Conservation (phyloP, 2,113 vertebrate genomes). For the Brienomyrus longianalis region DNA sequence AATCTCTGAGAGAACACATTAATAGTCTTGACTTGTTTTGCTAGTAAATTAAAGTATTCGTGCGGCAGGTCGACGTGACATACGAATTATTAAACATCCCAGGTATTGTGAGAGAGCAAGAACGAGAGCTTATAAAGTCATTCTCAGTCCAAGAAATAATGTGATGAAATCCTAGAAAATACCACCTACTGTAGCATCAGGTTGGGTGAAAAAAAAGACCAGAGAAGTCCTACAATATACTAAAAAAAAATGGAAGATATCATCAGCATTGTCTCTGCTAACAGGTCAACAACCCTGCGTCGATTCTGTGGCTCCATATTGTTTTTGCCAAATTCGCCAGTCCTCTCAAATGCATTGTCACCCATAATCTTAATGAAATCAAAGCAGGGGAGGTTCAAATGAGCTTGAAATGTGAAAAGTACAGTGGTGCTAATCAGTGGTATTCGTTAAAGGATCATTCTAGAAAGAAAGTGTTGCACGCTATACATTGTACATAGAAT, state of each 20-base stretch:
- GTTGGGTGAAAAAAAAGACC: not conserved
- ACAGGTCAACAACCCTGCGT: not conserved
- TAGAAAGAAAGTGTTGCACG: not conserved
- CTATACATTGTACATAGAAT: not conserved
- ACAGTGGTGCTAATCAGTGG: not conserved
- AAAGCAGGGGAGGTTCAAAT: not conserved
- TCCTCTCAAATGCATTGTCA: not conserved
- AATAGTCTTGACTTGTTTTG: not conserved
- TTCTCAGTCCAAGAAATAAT: not conserved
- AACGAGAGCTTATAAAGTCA: not conserved
- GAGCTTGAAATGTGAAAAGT: not conserved
- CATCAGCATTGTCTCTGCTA: not conserved
- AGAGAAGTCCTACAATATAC: not conserved
- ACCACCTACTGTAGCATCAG: not conserved
- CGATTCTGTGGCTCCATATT: not conserved
- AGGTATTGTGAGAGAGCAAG: not conserved
- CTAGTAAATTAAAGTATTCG: not conserved
- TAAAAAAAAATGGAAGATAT: not conserved
- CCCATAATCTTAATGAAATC: not conserved
- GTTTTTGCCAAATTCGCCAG: not conserved
- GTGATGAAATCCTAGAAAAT: constrained; percentile 5
- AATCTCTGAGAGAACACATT: not conserved
- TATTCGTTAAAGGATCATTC: not conserved
- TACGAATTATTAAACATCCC: not conserved
- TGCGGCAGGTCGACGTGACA: not conserved